phyloP scores from a whole-genome alignment of 2,888 invertebrate species.

The Gymnocheta viridis region DNA sequence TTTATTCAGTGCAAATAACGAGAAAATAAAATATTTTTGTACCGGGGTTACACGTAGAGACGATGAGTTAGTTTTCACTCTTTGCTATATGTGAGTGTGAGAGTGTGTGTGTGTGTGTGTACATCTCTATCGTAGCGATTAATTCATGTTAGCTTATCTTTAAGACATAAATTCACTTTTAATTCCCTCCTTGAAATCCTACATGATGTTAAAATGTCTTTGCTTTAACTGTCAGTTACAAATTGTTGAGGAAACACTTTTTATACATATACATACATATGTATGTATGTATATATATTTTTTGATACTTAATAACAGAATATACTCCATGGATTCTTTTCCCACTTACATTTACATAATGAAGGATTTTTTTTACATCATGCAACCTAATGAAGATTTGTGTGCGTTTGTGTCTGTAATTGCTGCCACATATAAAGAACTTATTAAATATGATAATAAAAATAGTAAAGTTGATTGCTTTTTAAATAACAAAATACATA shows the following conservation, averaged over 20 bases:
- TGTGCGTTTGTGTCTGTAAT: conserved; percentile 5
- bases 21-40: conserved; percentile 11
- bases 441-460: no score
- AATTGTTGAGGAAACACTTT: conserved; percentile 50
- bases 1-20: conserved; percentile 47
- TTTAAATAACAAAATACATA: no score
- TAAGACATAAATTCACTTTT: conserved; percentile 64
- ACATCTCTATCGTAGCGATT: conserved; percentile 53
- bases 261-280: no score
- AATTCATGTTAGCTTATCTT: conserved; percentile 66
- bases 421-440: conserved; percentile 25
- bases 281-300: conserved; percentile 40
- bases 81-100: background rate
- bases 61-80: conserved; percentile 11
- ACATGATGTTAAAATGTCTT: conserved; percentile 57
- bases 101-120: conserved; percentile 26
- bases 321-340: conserved; percentile 6
- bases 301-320: conserved; percentile 55
- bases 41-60: background rate
- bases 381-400: background rate
- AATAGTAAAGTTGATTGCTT: no score
- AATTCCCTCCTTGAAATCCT: conserved; percentile 62
- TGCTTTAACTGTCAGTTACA: conserved; percentile 63
- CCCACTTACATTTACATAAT: conserved; percentile 13
- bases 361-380: background rate